phyloP scores from a whole-genome alignment of 2,888 invertebrate species.

The Saturnia pavonia region DNA sequence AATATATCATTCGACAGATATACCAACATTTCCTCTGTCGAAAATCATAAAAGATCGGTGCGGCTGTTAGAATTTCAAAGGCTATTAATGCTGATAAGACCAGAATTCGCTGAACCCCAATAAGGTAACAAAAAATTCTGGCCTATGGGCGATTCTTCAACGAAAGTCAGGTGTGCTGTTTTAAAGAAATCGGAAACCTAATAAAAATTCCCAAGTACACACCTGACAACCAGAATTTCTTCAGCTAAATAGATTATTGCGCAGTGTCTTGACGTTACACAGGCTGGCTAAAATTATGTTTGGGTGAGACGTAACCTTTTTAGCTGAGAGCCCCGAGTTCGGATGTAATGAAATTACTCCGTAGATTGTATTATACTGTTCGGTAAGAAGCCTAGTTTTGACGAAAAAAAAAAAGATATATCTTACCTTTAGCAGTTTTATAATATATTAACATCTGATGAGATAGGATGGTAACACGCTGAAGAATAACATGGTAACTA shows the following conservation, averaged over 20 bases:
- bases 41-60: too few relatives aligned
- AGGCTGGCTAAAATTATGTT: slow-evolving; percentile 19
- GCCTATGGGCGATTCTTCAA: neutral
- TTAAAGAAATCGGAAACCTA: neutral
- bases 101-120: too few relatives aligned
- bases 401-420: neutral
- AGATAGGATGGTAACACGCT: too few relatives aligned
- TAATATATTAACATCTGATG: neutral
- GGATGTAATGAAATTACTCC: slow-evolving; percentile 17
- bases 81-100: too few relatives aligned
- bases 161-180: neutral
- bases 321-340: slow-evolving; percentile 17
- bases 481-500: too few relatives aligned
- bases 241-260: slow-evolving; percentile 21
- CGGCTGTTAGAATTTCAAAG: too few relatives aligned
- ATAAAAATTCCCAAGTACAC: slow-evolving; percentile 13
- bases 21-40: too few relatives aligned
- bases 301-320: slow-evolving; percentile 18
- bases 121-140: too few relatives aligned
- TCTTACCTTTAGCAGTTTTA: neutral
- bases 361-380: slow-evolving; percentile 9
- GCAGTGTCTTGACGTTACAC: slow-evolving; percentile 18
- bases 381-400: slow-evolving; percentile 4
- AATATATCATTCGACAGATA: too few relatives aligned
- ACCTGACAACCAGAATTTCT: slow-evolving; percentile 17